phyloP scores from a whole-genome alignment of 2,113 vertebrate genomes.

The Chaetorhynchus papuensis region DNA sequence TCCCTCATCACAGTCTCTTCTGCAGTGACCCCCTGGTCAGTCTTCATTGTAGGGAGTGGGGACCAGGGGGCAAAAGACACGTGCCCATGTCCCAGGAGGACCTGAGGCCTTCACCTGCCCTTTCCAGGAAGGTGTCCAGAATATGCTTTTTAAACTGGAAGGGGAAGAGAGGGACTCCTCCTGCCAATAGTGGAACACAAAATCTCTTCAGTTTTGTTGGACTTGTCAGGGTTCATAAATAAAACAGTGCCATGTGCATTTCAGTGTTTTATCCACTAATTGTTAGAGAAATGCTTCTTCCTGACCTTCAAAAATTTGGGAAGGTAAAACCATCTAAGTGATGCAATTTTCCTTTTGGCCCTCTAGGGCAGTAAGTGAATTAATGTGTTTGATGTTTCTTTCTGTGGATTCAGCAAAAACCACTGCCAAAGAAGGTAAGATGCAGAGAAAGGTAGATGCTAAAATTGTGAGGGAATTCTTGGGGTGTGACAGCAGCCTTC shows the following conservation, averaged over 20 bases:
- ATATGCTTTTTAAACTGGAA: neutral
- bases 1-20: neutral
- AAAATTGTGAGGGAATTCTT: neutral
- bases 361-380: neutral
- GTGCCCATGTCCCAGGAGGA: neutral
- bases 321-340: neutral
- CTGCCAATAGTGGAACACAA: neutral
- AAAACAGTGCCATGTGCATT: neutral
- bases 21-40: fast-evolving
- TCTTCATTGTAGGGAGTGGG: neutral
- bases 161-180: neutral
- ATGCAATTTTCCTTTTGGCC: neutral
- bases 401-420: neutral
- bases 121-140: neutral
- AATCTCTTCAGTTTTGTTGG: neutral
- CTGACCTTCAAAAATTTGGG: neutral
- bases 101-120: neutral
- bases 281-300: neutral
- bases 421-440: neutral
- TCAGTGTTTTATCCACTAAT: neutral
- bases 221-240: neutral
- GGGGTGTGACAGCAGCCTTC: neutral
- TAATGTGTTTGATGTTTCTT: neutral
- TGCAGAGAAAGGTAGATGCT: neutral
- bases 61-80: neutral